These are phyloP conservation scores for Diaprepes abbreviatus DNA, from an alignment of 2,888 invertebrate species.

Conservation along the genomic window DNA sequence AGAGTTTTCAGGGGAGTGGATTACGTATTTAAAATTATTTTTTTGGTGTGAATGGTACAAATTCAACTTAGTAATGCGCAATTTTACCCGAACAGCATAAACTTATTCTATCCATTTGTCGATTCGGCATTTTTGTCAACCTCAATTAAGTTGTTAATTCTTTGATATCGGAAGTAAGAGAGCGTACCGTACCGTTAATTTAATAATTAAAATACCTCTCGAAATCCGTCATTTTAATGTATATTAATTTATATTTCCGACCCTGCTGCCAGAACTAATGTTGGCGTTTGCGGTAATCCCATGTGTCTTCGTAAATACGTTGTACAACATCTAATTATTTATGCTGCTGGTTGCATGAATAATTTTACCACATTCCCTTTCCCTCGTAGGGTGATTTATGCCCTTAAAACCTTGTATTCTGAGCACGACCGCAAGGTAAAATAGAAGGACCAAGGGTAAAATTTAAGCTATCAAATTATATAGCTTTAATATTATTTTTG, in stretches of 20 bases:
- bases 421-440: conserved; percentile 27
- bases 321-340: conserved; percentile 43
- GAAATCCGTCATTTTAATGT: not conserved
- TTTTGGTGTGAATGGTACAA: too few species aligned
- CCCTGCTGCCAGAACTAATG: not conserved
- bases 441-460: not conserved
- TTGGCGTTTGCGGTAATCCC: conserved; percentile 18
- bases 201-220: too few species aligned
- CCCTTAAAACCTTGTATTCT: not conserved
- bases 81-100: too few species aligned
- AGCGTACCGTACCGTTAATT: too few species aligned
- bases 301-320: conserved; percentile 32
- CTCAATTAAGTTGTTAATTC: too few species aligned
- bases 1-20: too few species aligned
- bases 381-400: conserved; percentile 36
- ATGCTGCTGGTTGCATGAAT: conserved; percentile 42
- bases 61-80: too few species aligned
- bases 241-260: not conserved
- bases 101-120: too few species aligned
- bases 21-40: too few species aligned
- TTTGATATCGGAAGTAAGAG: too few species aligned
- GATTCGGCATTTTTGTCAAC: too few species aligned
- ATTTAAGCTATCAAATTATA: not conserved
- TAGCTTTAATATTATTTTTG: not conserved
- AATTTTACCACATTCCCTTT: conserved; percentile 35